phyloP scores from a whole-genome alignment of 35 echinoderm and acorn worm genomes.

The Anneissia japonica region DNA sequence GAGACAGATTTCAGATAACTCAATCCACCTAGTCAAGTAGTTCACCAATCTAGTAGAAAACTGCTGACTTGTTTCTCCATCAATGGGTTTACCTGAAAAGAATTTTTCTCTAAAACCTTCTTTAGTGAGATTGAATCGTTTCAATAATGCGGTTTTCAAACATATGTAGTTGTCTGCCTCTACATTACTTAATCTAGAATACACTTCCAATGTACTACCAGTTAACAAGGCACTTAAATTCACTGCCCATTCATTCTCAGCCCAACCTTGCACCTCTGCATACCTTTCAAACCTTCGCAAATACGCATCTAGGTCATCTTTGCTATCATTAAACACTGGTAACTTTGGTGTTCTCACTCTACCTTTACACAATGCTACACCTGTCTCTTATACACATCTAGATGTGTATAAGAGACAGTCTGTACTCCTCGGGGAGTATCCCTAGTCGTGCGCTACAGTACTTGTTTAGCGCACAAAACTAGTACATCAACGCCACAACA shows the following conservation, averaged over 20 bases:
- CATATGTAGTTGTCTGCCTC: conserved; percentile 32
- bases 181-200: background rate
- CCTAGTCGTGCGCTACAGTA: no score
- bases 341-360: no score
- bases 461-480: no score
- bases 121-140: conserved; percentile 38
- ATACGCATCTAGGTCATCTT: conserved; percentile 71
- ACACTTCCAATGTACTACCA: conserved; percentile 44
- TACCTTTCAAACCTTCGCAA: conserved; percentile 56
- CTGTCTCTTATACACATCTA: no score
- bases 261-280: conserved; percentile 37
- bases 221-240: conserved; percentile 40
- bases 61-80: conserved; percentile 34
- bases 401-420: no score
- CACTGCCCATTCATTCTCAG: conserved; percentile 34
- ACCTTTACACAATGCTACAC: no score
- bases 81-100: conserved; percentile 2
- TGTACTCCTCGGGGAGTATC: no score
- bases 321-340: conserved; percentile 37
- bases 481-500: no score
- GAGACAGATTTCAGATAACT: no score
- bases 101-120: conserved; percentile 65
- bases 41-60: conserved; percentile 29
- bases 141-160: conserved; percentile 36
- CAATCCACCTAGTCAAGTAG: conserved; percentile 43